Evolutionary conservation across 2,888 invertebrate genomes (phyloP), one percentile per base, ranked within the genome.

Genomic region (Stenichneumon culpator): DNA sequence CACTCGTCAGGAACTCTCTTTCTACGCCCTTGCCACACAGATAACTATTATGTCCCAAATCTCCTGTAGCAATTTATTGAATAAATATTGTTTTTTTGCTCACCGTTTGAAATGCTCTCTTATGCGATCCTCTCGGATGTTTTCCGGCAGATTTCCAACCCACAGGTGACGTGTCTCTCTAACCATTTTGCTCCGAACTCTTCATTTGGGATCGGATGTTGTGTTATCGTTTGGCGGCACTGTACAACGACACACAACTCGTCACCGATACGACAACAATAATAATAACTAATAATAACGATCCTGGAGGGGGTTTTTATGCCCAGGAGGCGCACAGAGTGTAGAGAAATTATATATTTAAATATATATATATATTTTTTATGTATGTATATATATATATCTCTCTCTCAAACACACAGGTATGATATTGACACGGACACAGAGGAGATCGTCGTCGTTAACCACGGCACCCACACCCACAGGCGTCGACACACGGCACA

Each of bases 111-210:
- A 99, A 96, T 98, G 98, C 96, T 98, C 98, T 96, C 97, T 97
- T 96, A 99, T 98, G 95, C 98, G 97, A 95, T 98, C 98, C 96
- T 99, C 98, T 95, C 98, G 97, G 96, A 98, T 98, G 96, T 98
- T 98, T 96, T 99, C 99, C 97, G 99, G 99, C 97, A 99, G 98
- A 97, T 99, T 99, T 97, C 99, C 99, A 97, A 99, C 98, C 98
- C 99, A 99, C 96, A 99, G 97, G 97, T 99, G 99, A 97, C 99
- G 98, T 97, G 99, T 99, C 98, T 99, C 99, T 97, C 99, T 99
- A 97, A 99, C 99, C 99, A 99, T 99, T 97, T 97, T 98, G 97
- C 97, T 97, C 97, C 97, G 96, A 96, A 97, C 97, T 97, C 97
- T 97, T 97, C 97, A 97, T 97, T 96, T 96, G 97, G 97, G 96